Base-by-base conservation (phyloP, 1,140 invertebrate genomes). In the Mizuhopecten yessoensis region DNA sequence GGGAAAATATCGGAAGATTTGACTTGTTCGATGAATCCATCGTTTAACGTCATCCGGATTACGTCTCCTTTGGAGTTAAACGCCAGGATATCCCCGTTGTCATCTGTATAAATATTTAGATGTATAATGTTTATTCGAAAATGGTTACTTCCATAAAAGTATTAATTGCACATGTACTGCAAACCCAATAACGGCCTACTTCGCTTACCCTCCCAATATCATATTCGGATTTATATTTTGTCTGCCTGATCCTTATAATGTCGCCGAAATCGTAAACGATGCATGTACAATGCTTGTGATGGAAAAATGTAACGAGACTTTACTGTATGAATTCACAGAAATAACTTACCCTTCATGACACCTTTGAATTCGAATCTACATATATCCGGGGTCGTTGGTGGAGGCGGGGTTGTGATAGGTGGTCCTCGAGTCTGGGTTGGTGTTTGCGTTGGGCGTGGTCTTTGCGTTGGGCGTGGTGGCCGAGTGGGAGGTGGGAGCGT, bases 361-460 rank as follows among this genome's bases (percentile, higher is more conserved):
- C 57, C 57, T 29, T 75, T n/a, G 23, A 75, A 75, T 75, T 75
- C 57, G 57, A 75, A 75, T 75, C 57, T n/a, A 75, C 57, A 75
- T 29, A 75, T 75, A n/a, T 75, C 57, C 29, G 57, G 57, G 9
- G 57, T 75, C 29, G 57, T 75, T 75, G 57, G 57, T 29, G 3
- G 45, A 7, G 13, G 36, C 36, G n/a, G 36, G 45, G 57, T n/a
- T 29, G 57, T 75, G 20, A n/a, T 75, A 29, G 57, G 57, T 75
- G 29, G n/a, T 5, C 1, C 1, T n/a, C 11, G 57, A n/a, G 57
- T 75, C 29, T 23, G 57, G 57, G 23, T 23, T n/a, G 57, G 57
- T n/a, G n/a, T 11, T 17, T 1, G 1, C 1, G 57, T 75, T n/a
- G 57, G 23, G 23, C 57, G 57, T 29, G 57, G 57, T 17, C 3